Percentiles rank a stretch among this genome's conserved stretches.
phyloP scores from a whole-genome alignment of 1,140 invertebrate genomes.

The Drosophila sturtevanti region DNA sequence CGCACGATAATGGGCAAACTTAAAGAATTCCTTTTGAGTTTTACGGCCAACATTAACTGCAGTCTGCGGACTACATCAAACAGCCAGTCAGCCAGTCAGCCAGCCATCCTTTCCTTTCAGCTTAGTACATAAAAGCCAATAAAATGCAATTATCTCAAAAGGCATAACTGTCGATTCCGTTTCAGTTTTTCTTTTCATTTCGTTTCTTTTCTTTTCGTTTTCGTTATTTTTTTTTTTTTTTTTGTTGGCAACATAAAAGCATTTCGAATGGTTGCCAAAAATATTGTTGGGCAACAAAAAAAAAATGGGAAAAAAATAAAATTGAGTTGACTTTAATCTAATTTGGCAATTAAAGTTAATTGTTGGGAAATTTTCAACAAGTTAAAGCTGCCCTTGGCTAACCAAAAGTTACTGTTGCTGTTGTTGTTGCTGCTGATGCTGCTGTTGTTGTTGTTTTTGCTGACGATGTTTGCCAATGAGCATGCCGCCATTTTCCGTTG shows the following conservation, averaged over 20 bases:
- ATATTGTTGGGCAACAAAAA: slow-evolving; percentile 29
- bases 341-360: slow-evolving; percentile 66
- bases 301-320: slow-evolving; percentile 3
- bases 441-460: neutral
- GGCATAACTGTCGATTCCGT: slow-evolving; percentile 63
- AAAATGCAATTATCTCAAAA: slow-evolving; percentile 79
- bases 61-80: slow-evolving; percentile 25
- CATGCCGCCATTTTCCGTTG: slow-evolving; percentile 56
- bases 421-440: neutral
- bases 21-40: slow-evolving; percentile 61
- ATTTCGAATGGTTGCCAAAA: slow-evolving; percentile 52
- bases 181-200: neutral
- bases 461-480: slow-evolving; percentile 76
- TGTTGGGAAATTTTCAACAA: slow-evolving; percentile 39
- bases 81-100: neutral
- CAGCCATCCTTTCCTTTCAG: slow-evolving; percentile 9
- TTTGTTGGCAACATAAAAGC: slow-evolving; percentile 75
- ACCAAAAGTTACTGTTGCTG: slow-evolving; percentile 10
- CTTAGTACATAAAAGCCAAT: slow-evolving; percentile 73
- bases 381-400: slow-evolving; percentile 32
- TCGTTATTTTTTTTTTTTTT: neutral
- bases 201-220: neutral
- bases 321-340: slow-evolving; percentile 56
- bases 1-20: slow-evolving; percentile 48
- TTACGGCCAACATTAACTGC: slow-evolving; percentile 60